These are phyloP conservation scores for Acronicta psi DNA, from an alignment of 2,888 invertebrate genomes.

Conservation along the genomic window DNA sequence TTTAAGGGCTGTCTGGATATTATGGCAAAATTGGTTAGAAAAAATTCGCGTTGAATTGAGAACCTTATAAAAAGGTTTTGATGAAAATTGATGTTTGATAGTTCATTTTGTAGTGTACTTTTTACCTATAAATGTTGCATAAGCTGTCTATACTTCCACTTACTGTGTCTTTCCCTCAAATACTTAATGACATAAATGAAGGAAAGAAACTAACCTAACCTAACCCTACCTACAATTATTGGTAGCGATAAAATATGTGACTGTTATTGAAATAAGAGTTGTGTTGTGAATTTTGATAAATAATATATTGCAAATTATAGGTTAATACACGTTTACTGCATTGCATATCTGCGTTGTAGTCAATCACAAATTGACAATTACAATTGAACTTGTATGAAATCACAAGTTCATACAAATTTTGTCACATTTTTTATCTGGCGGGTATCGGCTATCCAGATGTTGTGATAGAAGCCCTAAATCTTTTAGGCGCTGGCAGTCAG, in stretches of 20 bases:
- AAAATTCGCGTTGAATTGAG: neutral
- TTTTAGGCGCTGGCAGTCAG: neutral
- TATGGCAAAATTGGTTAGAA: conserved; percentile 15
- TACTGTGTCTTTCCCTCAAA: neutral
- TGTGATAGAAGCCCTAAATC: too few species aligned
- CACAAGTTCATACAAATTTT: too few species aligned
- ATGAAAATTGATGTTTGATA: neutral
- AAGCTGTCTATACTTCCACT: neutral
- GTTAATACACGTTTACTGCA: conserved; percentile 10
- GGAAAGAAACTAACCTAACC: too few species aligned
- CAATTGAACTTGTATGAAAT: too few species aligned
- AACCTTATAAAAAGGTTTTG: neutral
- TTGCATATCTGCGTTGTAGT: conserved; percentile 7
- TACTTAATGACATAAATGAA: neutral
- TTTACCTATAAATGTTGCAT: neutral
- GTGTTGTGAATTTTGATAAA: conserved; percentile 43
- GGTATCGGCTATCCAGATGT: too few species aligned
- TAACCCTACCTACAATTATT: too few species aligned
- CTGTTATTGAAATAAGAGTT: conserved; percentile 30
- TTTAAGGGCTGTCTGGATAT: conserved; percentile 56
- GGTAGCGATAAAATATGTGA: conserved; percentile 17
- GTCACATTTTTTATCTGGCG: too few species aligned
- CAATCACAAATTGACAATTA: neutral
- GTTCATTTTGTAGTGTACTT: conserved; percentile 16
- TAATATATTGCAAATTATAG: conserved; percentile 8